Conservation (phyloP, 1,140 invertebrate genomes). For the Magallana gigas region DNA sequence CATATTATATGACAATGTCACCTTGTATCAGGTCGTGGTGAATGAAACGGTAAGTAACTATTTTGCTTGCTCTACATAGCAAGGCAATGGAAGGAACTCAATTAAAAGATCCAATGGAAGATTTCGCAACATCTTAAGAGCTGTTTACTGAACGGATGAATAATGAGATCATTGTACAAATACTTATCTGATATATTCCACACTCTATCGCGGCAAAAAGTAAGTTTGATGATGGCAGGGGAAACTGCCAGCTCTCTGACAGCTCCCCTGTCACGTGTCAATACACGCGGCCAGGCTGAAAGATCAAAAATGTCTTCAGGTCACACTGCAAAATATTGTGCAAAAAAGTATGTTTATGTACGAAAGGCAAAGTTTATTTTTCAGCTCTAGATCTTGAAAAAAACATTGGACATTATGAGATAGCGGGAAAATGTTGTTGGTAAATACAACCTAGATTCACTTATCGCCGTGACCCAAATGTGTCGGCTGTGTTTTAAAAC, state of each 20-base stretch:
- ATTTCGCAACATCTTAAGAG: background rate
- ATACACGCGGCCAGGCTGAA: conserved; percentile 5
- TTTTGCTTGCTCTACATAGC: too few relatives aligned
- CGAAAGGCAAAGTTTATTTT: conserved; percentile 4
- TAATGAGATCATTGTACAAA: background rate
- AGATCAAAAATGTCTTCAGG: background rate
- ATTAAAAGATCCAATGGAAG: too few relatives aligned
- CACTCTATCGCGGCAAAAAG: conserved; percentile 17
- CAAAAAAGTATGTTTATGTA: background rate
- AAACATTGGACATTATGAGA: background rate
- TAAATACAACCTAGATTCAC: conserved; percentile 8
- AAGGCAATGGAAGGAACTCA: too few relatives aligned
- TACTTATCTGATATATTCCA: conserved; percentile 32
- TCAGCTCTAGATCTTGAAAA: background rate
- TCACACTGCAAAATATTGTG: background rate
- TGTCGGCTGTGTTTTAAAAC: background rate
- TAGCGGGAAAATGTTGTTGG: conserved; percentile 22
- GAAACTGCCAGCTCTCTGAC: conserved; percentile 21
- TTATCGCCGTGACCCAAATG: background rate
- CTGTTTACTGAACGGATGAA: background rate
- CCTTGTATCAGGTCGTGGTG: too few relatives aligned
- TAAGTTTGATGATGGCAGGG: conserved; percentile 9
- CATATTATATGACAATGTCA: too few relatives aligned
- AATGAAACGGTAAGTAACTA: too few relatives aligned
- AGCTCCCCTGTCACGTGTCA: conserved; percentile 17